Evolutionary conservation across 2,113 vertebrate genomes (phyloP), one percentile per base, ranked within the genome.

Genomic region (Paratilapia polleni): DNA sequence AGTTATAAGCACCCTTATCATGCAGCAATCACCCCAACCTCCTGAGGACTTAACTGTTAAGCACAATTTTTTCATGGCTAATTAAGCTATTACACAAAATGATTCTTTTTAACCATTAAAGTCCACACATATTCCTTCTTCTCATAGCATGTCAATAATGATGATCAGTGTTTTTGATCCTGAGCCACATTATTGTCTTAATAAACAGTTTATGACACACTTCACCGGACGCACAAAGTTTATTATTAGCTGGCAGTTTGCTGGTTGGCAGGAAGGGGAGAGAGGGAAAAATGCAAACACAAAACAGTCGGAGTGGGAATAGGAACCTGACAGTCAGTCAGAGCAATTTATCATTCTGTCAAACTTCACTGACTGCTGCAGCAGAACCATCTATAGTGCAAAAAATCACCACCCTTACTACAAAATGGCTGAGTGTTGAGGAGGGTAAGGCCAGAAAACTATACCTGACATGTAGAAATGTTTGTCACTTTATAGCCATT

Each of bases 321-420:
- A 87, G 41, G 36, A 94, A 88, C 88, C 89, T 94, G 91, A 94
- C 94, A 95, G 92, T 92, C 88, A 92, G 90, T 95, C 91, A 90
- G 84, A 85, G 91, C 89, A 94, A 95, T 94, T 94, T 93, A 95
- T 94, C 93, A 93, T 93, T 85, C 90, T 95, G 92, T 95, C 93
- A 95, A 93, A 94, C 92, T 93, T 91, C 92, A 94, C 88, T 91
- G 93, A 90, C 85, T 93, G 91, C 89, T 86, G 89, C 91, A 91
- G 92, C 83, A 91, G 82, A 94, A 83, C 91, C 85, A 93, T 89
- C 89, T 84, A 89, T 77, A 78, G 75, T 80, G 88, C 36, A 80
- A 88, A 89, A 89, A 63, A 81, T 77, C 49, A 10, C 73, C 63
- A 43, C 58, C 66, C 57, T 49, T 34, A 12, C 28, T 28, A 63